Conservation (phyloP, 2,888 invertebrate species). For the Kuschelorhynchus macadamiae region DNA sequence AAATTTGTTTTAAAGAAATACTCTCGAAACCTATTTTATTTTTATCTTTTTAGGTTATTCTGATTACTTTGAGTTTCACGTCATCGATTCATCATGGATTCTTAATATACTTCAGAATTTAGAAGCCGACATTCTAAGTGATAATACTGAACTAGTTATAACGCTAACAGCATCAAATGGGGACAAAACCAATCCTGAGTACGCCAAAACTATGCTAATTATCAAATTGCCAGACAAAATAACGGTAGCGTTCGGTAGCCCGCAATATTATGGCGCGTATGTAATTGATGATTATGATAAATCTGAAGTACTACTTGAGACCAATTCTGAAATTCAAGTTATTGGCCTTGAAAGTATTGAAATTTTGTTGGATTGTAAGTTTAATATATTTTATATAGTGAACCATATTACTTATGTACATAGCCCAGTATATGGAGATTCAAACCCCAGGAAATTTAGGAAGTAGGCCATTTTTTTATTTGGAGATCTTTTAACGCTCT, state of each 20-base stretch:
- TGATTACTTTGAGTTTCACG: constrained; percentile 16
- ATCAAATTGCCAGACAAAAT: constrained; percentile 49
- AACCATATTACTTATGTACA: too few species aligned
- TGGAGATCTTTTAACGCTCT: too few species aligned
- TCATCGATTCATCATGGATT: constrained; percentile 18
- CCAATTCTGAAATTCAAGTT: constrained; percentile 26
- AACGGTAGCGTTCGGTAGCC: constrained; percentile 28
- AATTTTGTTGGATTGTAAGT: constrained; percentile 43
- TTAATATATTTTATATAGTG: too few species aligned
- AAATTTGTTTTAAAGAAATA: too few species aligned
- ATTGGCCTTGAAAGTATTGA: constrained; percentile 22
- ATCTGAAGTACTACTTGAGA: constrained; percentile 8
- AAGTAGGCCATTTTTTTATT: too few species aligned
- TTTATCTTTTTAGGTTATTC: constrained; percentile 12
- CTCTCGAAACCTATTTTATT: too few species aligned
- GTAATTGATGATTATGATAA: constrained; percentile 13
- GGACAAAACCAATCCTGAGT: neutral
- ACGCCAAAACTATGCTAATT: constrained; percentile 48
- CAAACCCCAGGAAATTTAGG: too few species aligned
- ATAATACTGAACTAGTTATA: constrained; percentile 37
- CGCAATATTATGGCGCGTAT: constrained; percentile 43
- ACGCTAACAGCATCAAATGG: constrained; percentile 44
- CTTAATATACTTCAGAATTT: constrained; percentile 27
- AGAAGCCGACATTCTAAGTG: constrained; percentile 18
- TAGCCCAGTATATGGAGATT: too few species aligned